Evolutionary conservation across 2,113 vertebrate species (phyloP).

Genomic region (Lagopus muta): DNA sequence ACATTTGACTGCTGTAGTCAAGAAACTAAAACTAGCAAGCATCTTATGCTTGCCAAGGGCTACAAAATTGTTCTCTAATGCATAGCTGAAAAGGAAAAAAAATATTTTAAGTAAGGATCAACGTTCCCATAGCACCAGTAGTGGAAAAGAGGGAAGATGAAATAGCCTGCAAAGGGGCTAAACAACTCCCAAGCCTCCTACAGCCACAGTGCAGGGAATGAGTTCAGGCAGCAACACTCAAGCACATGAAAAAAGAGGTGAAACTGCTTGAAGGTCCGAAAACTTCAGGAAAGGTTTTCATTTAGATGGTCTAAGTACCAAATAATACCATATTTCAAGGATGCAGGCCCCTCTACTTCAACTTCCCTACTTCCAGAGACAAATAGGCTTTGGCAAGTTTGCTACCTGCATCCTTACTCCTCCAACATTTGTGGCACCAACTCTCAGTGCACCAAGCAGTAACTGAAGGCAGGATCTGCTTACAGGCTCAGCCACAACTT

Average conservation of each 20-base stretch:
- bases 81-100: background rate
- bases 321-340: background rate
- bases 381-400: background rate
- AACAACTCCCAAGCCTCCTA: background rate
- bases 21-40: background rate
- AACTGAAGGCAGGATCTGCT: background rate
- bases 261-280: background rate
- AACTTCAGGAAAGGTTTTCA: background rate
- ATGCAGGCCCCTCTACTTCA: background rate
- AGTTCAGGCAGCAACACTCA: background rate
- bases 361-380: background rate
- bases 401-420: background rate
- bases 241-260: background rate
- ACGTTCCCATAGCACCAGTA: background rate
- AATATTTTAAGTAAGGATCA: background rate
- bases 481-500: background rate
- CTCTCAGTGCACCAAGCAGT: background rate
- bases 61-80: background rate
- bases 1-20: background rate
- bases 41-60: accelerated
- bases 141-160: background rate
- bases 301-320: background rate
- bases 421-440: accelerated
- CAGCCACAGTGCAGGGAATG: background rate
- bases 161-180: background rate